Evolutionary conservation across 2,888 invertebrate species (phyloP), one percentile per base, ranked within the genome.

Genomic region (Drosophila meridionalis): DNA sequence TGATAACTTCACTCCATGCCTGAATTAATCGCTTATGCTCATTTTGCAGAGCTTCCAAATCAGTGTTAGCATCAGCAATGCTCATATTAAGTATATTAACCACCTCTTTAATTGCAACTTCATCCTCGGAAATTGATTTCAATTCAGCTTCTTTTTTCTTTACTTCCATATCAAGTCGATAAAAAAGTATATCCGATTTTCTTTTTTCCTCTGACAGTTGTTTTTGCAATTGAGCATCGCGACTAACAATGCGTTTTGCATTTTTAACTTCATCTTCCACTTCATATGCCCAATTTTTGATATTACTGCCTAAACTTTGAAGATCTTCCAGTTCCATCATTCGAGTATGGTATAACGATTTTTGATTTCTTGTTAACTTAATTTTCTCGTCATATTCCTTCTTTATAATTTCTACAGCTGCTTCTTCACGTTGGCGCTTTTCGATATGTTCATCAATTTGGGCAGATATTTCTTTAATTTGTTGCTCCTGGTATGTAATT

Each of bases 1-100:
- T 94, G 3, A 97, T 94, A 47, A 97, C 96, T 14, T 96, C 95
- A 89, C 96, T 95, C 97, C 97, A 97, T 7, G 96, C 94, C 82
- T 95, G 95, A 74, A 96, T 94, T 26, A 97, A 93, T 5, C 95
- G 95, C 45, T 95, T 95, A 73, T 96, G 95, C 82, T 97, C 97
- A 56, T 94, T 93, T 82, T 96, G 95, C 57, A 97, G 90, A 30
- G 95, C 95, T 89, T 96, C 96, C 30, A 97, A 93, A 87, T 97
- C 97, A 0, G 95, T 95, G 71, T 95, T 95, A n/a, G 96, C 96
- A 73, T 96, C 94, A 0, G 95, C 95, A 36, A 96, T 94, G 91
- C 95, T 93, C 83, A 94, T 94, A 45, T 94, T 94, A 20, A 95
- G 87, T 14, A 93, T 92, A 69, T 95, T 94, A 89, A 95, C 94